Evolutionary conservation across 2,797 vertebrate species (phyloP).

Genomic region (Manis javanica): DNA sequence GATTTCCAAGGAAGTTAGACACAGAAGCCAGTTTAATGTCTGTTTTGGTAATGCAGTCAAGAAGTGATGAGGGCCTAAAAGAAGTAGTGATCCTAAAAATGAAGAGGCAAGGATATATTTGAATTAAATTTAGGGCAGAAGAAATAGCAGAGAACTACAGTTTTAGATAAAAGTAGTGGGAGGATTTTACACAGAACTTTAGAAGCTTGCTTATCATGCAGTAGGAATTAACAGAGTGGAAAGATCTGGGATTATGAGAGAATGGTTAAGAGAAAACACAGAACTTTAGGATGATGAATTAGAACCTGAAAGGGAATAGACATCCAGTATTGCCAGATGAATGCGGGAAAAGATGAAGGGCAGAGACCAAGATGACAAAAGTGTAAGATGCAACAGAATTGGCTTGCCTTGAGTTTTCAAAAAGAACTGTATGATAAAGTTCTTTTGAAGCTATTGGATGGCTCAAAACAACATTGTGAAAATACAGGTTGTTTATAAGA

Average conservation of each 20-base stretch:
- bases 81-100: background rate
- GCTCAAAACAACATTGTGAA: background rate
- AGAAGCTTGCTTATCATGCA: background rate
- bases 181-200: background rate
- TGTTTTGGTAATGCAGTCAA: background rate
- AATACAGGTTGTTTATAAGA: constrained; percentile 20
- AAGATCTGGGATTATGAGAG: background rate
- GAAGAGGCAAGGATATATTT: background rate
- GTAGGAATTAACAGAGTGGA: background rate
- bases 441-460: background rate
- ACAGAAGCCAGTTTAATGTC: background rate
- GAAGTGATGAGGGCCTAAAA: background rate
- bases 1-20: background rate
- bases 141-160: background rate
- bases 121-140: background rate
- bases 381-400: background rate
- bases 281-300: background rate
- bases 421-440: background rate
- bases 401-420: background rate
- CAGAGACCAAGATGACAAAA: background rate
- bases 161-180: constrained; percentile 15
- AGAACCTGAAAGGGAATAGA: background rate
- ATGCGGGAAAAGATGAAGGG: background rate
- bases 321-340: background rate
- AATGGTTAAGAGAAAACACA: background rate